Evolutionary conservation across 1,140 invertebrate species (phyloP), one percentile per base, ranked within the genome.

Genomic region (Trichoplusia ni): DNA sequence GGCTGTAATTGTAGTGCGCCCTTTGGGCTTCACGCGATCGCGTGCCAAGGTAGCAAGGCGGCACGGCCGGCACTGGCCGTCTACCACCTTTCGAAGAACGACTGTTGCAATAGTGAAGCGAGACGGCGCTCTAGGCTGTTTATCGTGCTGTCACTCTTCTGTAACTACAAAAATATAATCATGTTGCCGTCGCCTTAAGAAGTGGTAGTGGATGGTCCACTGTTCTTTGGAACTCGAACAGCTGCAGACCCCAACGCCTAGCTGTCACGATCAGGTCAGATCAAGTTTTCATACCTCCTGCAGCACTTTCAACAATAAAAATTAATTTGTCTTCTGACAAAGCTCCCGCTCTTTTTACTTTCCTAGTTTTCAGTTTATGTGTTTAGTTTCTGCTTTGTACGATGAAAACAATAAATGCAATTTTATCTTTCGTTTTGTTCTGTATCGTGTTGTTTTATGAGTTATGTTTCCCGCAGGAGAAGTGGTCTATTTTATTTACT

Each of bases 1-100:
- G 64, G 68, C 61, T 80, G 73, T 82, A 81, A 82, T 82, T 81
- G 71, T 80, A 79, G 74, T 73, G 76, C 71, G 75, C 80, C 82
- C 73, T 82, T 77, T 81, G 59, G 64, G 25, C 19, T 61, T 64
- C 81, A 86, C 79, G 84, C 81, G 73, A 84, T 84, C 75, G 81
- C 81, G 80, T 86, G 83, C 60, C 60, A n/a, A n/a, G n/a, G n/a
- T n/a, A n/a, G n/a, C n/a, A n/a, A n/a, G 16, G 42, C 27, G 35
- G 21, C 53, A 53, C 38, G 47, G 29, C 61, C 14, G 53, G 38
- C 27, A 58, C n/a, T n/a, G n/a, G n/a, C n/a, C n/a, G n/a, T n/a
- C n/a, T n/a, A n/a, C n/a, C n/a, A n/a, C n/a, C n/a, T n/a, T n/a
- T n/a, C n/a, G n/a, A n/a, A n/a, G n/a, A n/a, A n/a, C n/a, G n/a